Conservation (phyloP, 2,888 invertebrate species). For the Megastigmus dorsalis region DNA sequence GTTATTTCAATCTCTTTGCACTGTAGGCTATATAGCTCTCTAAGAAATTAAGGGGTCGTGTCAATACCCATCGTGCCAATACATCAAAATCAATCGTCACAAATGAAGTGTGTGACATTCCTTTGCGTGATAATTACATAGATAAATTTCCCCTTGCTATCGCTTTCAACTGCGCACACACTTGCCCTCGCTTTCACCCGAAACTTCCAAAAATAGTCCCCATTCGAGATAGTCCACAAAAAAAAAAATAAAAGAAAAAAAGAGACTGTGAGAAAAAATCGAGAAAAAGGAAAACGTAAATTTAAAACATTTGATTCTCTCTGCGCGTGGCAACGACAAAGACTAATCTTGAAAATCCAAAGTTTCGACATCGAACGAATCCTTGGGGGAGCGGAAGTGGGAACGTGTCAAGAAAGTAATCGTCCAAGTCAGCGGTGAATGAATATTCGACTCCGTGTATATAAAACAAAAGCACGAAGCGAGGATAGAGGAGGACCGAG, state of each 20-base stretch:
- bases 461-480: background rate
- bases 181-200: background rate
- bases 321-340: background rate
- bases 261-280: too few relatives aligned
- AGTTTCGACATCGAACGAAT: background rate
- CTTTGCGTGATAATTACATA: slow-evolving; percentile 29
- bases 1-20: background rate
- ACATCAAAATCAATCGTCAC: slow-evolving; percentile 27
- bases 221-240: background rate
- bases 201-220: background rate
- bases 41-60: slow-evolving; percentile 1
- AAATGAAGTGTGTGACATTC: slow-evolving; percentile 38
- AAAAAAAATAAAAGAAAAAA: background rate
- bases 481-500: background rate
- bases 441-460: slow-evolving; percentile 3
- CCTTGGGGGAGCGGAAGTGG: background rate
- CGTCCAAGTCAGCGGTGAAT: slow-evolving; percentile 25
- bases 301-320: background rate
- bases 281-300: background rate
- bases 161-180: background rate
- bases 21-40: background rate
- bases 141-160: slow-evolving; percentile 29
- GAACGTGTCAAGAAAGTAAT: slow-evolving; percentile 35
- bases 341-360: background rate
- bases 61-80: slow-evolving; percentile 24